Base-by-base conservation (phyloP, 1,140 invertebrate species). In the Leguminivora glycinivorella region DNA sequence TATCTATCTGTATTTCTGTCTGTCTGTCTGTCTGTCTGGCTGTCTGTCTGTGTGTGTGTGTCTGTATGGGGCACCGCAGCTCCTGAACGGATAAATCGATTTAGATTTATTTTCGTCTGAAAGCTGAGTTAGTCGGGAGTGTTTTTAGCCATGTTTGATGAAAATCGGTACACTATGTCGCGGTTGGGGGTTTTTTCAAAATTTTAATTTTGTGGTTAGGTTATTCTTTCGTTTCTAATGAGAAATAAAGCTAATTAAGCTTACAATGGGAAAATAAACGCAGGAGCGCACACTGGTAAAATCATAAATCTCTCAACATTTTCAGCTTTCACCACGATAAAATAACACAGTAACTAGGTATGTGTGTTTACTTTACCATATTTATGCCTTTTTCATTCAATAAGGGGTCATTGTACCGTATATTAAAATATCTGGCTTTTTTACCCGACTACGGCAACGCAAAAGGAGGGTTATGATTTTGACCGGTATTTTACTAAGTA, bases 341-440 rank as follows among this genome's bases (percentile, higher is more conserved):
- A 52, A 7, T 52, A 19, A 52, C 19, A 52, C 17, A 22, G 47
- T 52, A 19, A 52, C n/a, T n/a, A 6, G 1, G 5, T 40, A 19
- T 19, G 47, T 52, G 47, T 52, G 47, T 52, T 52, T 52, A 52
- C n/a, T 22, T 22, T 22, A 19, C 0, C 47, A 52, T 22, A n/a
- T n/a, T n/a, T n/a, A 52, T n/a, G 47, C 47, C 47, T 1, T 52
- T 52, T 43, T 52, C 17, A 52, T 22, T 22, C 5, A 52, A 52
- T 52, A 3, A 52, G 22, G 19, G 17, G 17, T 7, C 17, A 52
- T 52, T 52, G 19, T 22, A 52, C 19, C 58, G 58, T 29, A 63
- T 22, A 63, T 63, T 63, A 63, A 63, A 63, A 29, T 63, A 63
- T 63, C n/a, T 52, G 29, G 58, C 26, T 63, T 63, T n/a, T n/a